These are phyloP conservation scores for Egretta garzetta DNA, from an alignment of 2,113 vertebrate species.

Conservation along the genomic window DNA sequence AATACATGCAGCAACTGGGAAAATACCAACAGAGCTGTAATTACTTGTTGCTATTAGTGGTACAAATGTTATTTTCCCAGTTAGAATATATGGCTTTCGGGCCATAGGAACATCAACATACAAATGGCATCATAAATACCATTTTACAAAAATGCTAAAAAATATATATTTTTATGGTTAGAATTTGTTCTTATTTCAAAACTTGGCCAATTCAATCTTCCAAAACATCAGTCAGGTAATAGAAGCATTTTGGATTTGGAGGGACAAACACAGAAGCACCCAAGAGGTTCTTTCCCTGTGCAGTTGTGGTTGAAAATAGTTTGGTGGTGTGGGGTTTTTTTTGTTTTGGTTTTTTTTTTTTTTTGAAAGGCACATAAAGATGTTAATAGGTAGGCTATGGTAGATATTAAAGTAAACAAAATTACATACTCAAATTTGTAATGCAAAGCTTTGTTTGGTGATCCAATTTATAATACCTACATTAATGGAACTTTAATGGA, in stretches of 20 bases:
- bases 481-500: background rate
- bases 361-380: background rate
- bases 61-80: background rate
- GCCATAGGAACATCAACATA: background rate
- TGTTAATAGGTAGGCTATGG: background rate
- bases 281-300: background rate
- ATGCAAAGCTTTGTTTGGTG: background rate
- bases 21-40: too few species aligned
- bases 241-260: background rate
- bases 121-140: background rate
- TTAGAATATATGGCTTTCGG: background rate
- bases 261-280: background rate
- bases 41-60: too few species aligned
- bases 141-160: background rate
- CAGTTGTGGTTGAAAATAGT: background rate
- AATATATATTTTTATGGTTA: background rate
- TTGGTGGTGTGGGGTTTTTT: too few species aligned
- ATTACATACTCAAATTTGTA: background rate
- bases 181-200: background rate
- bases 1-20: background rate
- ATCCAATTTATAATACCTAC: background rate
- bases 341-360: background rate
- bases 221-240: background rate
- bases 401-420: background rate
- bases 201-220: background rate